Evolutionary conservation across 2,113 vertebrate genomes (phyloP).

Genomic region (Stictonetta naevosa): DNA sequence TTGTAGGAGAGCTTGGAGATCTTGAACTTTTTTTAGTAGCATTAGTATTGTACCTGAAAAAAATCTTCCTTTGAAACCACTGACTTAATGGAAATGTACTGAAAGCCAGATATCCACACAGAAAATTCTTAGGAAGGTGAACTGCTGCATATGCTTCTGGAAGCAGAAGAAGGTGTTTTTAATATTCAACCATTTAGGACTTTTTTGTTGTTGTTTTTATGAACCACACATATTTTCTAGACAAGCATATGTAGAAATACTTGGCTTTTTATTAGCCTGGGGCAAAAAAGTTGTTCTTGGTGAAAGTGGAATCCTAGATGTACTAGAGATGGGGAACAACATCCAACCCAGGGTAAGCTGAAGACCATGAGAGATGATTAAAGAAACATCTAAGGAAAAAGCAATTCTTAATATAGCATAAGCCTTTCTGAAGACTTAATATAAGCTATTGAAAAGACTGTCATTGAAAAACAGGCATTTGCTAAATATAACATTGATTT

Average conservation of each 20-base stretch:
- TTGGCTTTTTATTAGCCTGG: conserved; percentile 48
- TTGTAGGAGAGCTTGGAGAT: conserved; percentile 10
- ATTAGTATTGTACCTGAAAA: neutral
- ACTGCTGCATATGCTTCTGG: conserved; percentile 45
- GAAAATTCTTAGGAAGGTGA: conserved; percentile 60
- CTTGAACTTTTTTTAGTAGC: conserved; percentile 29
- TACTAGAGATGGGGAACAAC: neutral
- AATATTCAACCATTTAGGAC: neutral
- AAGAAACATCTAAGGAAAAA: conserved; percentile 60
- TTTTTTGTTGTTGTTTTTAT: neutral
- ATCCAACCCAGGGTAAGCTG: neutral
- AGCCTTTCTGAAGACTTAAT: conserved; percentile 55
- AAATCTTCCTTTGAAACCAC: conserved; percentile 55
- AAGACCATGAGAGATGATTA: conserved; percentile 47
- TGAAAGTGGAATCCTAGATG: conserved; percentile 55
- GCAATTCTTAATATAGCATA: conserved; percentile 59
- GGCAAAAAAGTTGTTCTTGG: conserved; percentile 21
- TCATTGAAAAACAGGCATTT: conserved; percentile 48
- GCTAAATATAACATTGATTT: conserved; percentile 66
- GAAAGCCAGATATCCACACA: conserved; percentile 60
- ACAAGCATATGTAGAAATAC: conserved; percentile 11
- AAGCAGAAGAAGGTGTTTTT: conserved; percentile 50
- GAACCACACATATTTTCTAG: conserved; percentile 22
- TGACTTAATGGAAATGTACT: conserved; percentile 39
- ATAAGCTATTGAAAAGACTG: conserved; percentile 53